A percentile compares a stretch with the other conserved stretches of the same genome.
Conservation (phyloP, 2,888 invertebrate genomes). For the Perizoma affinitatum region DNA sequence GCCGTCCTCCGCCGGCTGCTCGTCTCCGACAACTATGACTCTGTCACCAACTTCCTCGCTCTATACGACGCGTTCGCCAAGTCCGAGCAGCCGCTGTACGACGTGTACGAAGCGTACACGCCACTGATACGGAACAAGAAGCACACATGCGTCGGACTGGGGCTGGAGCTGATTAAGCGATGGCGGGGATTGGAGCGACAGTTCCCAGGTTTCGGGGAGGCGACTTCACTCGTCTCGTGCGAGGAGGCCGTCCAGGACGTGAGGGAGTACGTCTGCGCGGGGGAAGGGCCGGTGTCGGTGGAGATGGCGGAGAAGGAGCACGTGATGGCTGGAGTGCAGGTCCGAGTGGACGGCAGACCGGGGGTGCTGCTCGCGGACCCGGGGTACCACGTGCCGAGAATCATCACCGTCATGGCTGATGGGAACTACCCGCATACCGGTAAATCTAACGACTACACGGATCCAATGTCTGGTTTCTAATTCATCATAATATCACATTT, state of each 20-base stretch:
- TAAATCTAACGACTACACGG: slow-evolving; percentile 37
- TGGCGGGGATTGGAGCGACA: slow-evolving; percentile 85
- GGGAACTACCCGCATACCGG: slow-evolving; percentile 93
- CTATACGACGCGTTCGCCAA: slow-evolving; percentile 86
- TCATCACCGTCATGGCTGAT: slow-evolving; percentile 94
- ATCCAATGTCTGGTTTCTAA: background rate
- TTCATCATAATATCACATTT: no score
- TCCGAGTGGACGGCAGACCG: slow-evolving; percentile 88
- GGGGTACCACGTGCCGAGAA: slow-evolving; percentile 94
- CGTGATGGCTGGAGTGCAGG: slow-evolving; percentile 90
- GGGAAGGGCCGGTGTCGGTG: slow-evolving; percentile 82
- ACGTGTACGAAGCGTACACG: slow-evolving; percentile 90
- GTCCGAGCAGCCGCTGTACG: slow-evolving; percentile 84
- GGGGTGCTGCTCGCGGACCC: slow-evolving; percentile 94
- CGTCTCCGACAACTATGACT: slow-evolving; percentile 94
- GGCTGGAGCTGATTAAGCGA: slow-evolving; percentile 88
- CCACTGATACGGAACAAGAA: slow-evolving; percentile 91
- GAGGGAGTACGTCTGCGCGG: slow-evolving; percentile 81
- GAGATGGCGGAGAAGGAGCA: slow-evolving; percentile 93
- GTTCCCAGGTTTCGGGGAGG: slow-evolving; percentile 87
- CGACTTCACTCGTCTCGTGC: slow-evolving; percentile 88
- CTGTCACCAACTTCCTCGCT: slow-evolving; percentile 92
- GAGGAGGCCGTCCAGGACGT: slow-evolving; percentile 90
- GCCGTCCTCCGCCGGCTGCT: slow-evolving; percentile 91
- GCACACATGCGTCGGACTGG: slow-evolving; percentile 94